Evolutionary conservation across 2,113 vertebrate species (phyloP).

Genomic region (Ctenodactylus gundi): DNA sequence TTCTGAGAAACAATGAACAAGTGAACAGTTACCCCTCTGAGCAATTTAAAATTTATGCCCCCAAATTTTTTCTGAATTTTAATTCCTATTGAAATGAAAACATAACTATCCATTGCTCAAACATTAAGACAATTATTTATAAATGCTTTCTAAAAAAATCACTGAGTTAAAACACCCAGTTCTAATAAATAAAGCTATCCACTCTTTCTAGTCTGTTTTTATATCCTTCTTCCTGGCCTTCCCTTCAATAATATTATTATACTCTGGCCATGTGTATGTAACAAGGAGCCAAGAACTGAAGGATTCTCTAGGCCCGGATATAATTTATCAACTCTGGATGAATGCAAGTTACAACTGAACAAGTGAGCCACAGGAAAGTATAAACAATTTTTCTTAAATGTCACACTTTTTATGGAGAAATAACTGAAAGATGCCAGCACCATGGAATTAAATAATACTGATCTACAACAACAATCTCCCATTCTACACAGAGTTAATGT

Average conservation of each 20-base stretch:
- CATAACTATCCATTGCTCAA: not conserved
- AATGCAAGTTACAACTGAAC: not conserved
- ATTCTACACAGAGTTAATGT: not conserved
- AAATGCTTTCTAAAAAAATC: not conserved
- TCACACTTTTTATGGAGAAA: not conserved
- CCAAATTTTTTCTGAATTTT: not conserved
- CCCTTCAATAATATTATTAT: not conserved
- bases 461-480: not conserved
- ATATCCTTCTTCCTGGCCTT: not conserved
- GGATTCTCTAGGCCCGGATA: not conserved
- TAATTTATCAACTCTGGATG: not conserved
- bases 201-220: not conserved
- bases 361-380: not conserved
- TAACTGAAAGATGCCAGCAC: not conserved
- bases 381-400: not conserved
- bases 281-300: not conserved
- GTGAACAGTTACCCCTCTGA: not conserved
- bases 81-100: conserved; percentile 23
- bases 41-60: not conserved
- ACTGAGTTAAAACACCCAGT: not conserved
- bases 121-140: conserved; percentile 15
- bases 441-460: conserved; percentile 13
- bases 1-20: not conserved
- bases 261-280: not conserved
- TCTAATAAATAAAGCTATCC: not conserved